Conservation (phyloP, 2,797 vertebrate species). For the Dipus sagitta region DNA sequence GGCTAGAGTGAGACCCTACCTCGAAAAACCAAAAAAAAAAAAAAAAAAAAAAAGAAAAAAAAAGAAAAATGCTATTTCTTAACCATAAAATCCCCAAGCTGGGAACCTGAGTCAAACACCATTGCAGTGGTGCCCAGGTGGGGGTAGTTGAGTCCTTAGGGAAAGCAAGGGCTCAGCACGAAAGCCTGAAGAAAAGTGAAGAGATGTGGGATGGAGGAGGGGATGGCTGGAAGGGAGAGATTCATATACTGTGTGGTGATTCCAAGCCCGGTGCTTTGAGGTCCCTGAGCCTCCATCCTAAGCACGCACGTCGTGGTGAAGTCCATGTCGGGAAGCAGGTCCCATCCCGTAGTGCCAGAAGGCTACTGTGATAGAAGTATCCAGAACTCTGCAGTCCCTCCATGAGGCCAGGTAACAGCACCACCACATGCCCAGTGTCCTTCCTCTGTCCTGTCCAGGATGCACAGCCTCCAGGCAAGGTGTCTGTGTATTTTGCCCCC, state of each 20-base stretch:
- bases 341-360: background rate
- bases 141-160: background rate
- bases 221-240: background rate
- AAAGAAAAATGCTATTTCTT: constrained; percentile 23
- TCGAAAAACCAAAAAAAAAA: no score
- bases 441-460: background rate
- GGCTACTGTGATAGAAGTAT: background rate
- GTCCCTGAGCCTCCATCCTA: background rate
- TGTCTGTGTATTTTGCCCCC: background rate
- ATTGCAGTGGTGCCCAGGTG: background rate
- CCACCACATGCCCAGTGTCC: rapidly evolving
- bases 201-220: background rate
- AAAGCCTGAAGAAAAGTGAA: background rate
- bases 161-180: background rate
- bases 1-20: no score
- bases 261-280: background rate
- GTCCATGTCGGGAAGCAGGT: background rate
- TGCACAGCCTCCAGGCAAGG: background rate
- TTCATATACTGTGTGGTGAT: background rate
- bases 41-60: no score
- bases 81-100: background rate
- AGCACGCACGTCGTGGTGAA: background rate
- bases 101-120: background rate
- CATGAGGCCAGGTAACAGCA: background rate
- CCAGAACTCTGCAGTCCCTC: background rate